These are phyloP conservation scores for Cerastis leucographa DNA, from an alignment of 2,888 invertebrate species.

Conservation along the genomic window DNA sequence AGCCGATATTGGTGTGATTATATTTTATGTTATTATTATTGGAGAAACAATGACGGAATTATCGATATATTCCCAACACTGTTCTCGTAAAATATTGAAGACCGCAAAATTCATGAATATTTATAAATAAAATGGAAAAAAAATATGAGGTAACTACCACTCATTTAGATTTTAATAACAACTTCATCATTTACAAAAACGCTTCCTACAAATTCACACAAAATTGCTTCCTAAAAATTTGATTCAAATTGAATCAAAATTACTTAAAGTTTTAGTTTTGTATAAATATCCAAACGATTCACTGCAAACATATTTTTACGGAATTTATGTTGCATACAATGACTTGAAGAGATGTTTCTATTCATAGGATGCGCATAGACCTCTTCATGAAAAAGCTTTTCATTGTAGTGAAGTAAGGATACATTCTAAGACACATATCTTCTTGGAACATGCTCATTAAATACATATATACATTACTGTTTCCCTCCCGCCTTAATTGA, in stretches of 20 bases:
- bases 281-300: neutral
- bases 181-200: no score
- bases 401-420: slow-evolving; percentile 13
- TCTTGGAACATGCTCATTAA: neutral
- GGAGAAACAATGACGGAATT: slow-evolving; percentile 22
- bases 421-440: neutral
- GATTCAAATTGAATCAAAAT: neutral
- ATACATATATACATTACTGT: neutral
- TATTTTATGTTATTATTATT: slow-evolving; percentile 40
- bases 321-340: slow-evolving; percentile 3
- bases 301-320: neutral
- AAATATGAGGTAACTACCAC: neutral
- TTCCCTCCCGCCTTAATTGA: neutral
- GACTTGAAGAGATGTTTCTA: slow-evolving; percentile 16
- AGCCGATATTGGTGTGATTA: slow-evolving; percentile 22
- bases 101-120: neutral
- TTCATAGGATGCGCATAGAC: slow-evolving; percentile 9
- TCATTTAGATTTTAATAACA: neutral
- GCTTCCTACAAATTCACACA: no score
- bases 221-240: no score
- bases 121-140: neutral
- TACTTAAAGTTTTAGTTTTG: neutral
- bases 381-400: slow-evolving; percentile 2
- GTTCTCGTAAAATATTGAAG: slow-evolving; percentile 13
- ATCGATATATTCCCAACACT: slow-evolving; percentile 28